phyloP scores from a whole-genome alignment of 2,888 invertebrate genomes.

The Pachydiplax longipennis region DNA sequence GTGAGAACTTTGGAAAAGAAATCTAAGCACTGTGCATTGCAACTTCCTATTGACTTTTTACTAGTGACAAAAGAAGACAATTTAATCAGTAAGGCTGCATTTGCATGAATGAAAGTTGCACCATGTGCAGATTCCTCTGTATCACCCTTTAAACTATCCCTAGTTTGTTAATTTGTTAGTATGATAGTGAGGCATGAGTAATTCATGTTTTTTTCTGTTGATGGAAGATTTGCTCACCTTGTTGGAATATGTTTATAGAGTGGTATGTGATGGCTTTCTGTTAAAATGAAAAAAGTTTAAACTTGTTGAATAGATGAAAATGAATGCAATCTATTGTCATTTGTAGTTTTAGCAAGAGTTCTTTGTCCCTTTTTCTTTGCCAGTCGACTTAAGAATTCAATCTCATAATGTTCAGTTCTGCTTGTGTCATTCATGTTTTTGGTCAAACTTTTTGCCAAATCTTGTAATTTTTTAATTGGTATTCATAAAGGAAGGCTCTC shows the following conservation, averaged over 20 bases:
- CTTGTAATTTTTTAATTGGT: neutral
- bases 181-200: neutral
- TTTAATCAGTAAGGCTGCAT: neutral
- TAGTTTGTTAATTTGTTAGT: conserved; percentile 14
- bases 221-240: conserved; percentile 3
- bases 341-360: neutral
- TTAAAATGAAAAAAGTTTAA: conserved; percentile 18
- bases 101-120: conserved; percentile 12
- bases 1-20: conserved; percentile 8
- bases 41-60: conserved; percentile 21
- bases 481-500: neutral
- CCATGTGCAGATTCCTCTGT: conserved; percentile 8
- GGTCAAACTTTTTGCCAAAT: neutral
- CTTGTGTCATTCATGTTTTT: neutral
- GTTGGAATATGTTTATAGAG: neutral
- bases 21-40: conserved; percentile 9
- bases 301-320: conserved; percentile 12
- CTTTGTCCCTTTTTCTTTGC: neutral
- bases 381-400: neutral
- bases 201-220: conserved; percentile 11
- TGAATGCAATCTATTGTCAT: neutral
- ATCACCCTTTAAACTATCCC: conserved; percentile 6
- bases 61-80: neutral
- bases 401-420: neutral
- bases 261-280: conserved; percentile 1